These are phyloP conservation scores for Theropithecus gelada DNA, from an alignment of 2,113 vertebrate species.

Conservation along the genomic window DNA sequence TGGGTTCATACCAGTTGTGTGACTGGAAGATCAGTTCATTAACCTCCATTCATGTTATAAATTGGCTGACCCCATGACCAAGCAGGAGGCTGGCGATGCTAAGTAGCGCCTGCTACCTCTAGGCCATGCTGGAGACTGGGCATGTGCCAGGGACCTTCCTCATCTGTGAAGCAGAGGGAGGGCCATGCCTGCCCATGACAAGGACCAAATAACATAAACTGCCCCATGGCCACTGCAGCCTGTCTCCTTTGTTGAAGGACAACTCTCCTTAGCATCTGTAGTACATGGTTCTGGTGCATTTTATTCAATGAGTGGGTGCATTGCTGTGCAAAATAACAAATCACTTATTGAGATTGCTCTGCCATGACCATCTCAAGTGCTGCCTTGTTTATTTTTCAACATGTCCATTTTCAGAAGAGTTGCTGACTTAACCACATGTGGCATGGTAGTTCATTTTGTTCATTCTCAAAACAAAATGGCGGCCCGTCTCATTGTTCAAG, in stretches of 20 bases:
- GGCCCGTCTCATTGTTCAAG: fast-evolving
- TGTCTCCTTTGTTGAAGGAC: too few relatives aligned
- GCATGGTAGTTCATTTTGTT: fast-evolving
- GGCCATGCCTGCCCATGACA: not conserved
- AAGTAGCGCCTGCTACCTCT: fast-evolving
- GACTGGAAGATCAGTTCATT: not conserved
- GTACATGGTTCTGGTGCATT: fast-evolving
- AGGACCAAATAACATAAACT: not conserved
- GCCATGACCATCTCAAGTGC: not conserved
- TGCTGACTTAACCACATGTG: not conserved
- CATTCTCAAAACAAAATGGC: not conserved
- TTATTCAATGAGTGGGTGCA: too few relatives aligned
- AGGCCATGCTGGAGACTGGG: fast-evolving
- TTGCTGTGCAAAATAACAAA: not conserved
- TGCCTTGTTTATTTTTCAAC: too few relatives aligned
- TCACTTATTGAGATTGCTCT: not conserved
- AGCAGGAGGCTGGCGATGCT: fast-evolving
- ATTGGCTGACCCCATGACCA: not conserved
- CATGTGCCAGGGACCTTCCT: not conserved
- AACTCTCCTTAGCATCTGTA: not conserved
- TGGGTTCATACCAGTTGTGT: fast-evolving
- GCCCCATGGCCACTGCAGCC: too few relatives aligned
- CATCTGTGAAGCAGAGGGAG: not conserved
- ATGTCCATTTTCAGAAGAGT: not conserved
- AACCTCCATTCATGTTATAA: not conserved